Percentiles rank a stretch among this genome's conserved stretches.
Evolutionary conservation across 2,888 invertebrate species (phyloP).

Genomic region (Aelia acuminata): DNA sequence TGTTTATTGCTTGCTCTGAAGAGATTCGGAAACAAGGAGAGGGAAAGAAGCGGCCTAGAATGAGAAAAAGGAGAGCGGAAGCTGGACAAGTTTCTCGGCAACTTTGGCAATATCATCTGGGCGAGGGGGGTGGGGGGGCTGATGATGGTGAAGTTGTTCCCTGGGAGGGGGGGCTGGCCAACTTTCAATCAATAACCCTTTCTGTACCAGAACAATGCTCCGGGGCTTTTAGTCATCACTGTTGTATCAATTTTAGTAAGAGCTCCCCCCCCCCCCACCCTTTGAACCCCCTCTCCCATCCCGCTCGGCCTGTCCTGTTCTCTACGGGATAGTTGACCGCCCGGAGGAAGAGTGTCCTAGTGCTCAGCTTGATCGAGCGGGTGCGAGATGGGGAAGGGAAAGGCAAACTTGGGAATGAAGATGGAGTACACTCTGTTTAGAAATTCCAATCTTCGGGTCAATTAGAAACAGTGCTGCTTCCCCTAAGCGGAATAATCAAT

Average conservation of each 20-base stretch:
- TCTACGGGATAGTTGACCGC: not conserved
- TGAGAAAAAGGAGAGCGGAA: conserved; percentile 20
- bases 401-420: not conserved
- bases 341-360: not conserved
- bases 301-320: not conserved
- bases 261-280: not conserved
- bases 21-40: not conserved
- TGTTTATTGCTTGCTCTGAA: not conserved
- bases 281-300: too few relatives aligned
- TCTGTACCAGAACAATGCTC: conserved; percentile 16
- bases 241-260: conserved; percentile 34
- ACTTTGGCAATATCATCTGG: conserved; percentile 46
- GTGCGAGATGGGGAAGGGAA: too few relatives aligned
- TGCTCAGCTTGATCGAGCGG: not conserved
- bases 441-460: not conserved
- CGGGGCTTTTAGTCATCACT: conserved; percentile 20
- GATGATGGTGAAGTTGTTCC: conserved; percentile 33
- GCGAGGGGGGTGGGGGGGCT: not conserved
- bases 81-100: conserved; percentile 15
- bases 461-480: not conserved
- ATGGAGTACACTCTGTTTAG: not conserved
- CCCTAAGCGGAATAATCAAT: not conserved
- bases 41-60: not conserved
- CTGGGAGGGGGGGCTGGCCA: not conserved
- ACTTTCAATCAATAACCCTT: conserved; percentile 38